A percentile compares a stretch with the other conserved stretches of the same genome.
phyloP scores from a whole-genome alignment of 2,113 vertebrate species.

The Xiphorhynchus elegans region DNA sequence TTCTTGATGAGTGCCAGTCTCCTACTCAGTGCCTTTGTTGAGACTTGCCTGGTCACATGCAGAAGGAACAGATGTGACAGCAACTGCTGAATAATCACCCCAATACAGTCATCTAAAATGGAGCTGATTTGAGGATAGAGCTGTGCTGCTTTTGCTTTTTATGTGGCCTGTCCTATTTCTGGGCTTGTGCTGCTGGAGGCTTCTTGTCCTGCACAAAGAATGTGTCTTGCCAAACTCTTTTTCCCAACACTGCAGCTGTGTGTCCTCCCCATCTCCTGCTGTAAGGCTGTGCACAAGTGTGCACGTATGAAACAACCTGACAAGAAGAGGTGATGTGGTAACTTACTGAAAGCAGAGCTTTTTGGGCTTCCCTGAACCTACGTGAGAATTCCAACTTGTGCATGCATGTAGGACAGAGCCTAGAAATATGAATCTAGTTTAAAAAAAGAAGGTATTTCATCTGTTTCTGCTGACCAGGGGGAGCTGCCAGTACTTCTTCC shows the following conservation, averaged over 20 bases:
- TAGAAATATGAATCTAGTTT: neutral
- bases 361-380: neutral
- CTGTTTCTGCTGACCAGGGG: neutral
- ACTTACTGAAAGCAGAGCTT: neutral
- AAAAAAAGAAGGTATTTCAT: neutral
- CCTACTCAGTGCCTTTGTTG: neutral
- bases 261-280: neutral
- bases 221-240: neutral
- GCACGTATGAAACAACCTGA: neutral
- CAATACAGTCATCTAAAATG: neutral
- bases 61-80: slow-evolving; percentile 2
- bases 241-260: neutral
- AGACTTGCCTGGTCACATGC: neutral
- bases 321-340: neutral
- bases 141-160: neutral
- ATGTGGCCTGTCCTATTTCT: neutral
- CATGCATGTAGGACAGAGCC: neutral
- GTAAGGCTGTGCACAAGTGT: neutral
- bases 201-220: neutral
- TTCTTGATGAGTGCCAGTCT: neutral
- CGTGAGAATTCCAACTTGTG: neutral
- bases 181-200: neutral
- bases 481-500: neutral
- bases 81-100: slow-evolving; percentile 37
- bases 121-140: neutral